Evolutionary conservation across 2,888 invertebrate species (phyloP).

Genomic region (Lycophotia porphyrea): DNA sequence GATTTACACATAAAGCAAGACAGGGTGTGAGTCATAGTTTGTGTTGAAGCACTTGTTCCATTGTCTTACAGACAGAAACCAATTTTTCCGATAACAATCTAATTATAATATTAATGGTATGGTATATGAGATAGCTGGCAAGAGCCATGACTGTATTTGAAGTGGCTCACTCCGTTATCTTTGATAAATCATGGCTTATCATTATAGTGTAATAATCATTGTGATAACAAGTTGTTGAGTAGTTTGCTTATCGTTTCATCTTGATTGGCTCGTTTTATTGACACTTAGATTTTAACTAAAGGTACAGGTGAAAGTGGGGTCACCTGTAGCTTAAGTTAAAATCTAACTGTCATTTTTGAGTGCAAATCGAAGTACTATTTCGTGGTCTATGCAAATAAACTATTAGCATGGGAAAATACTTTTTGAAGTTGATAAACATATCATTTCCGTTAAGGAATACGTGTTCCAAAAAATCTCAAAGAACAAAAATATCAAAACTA

Average conservation of each 20-base stretch:
- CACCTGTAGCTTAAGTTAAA: neutral
- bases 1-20: neutral
- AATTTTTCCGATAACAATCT: slow-evolving; percentile 50
- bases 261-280: slow-evolving; percentile 11
- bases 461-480: neutral
- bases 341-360: neutral
- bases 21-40: neutral
- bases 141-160: slow-evolving; percentile 15
- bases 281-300: neutral
- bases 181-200: slow-evolving; percentile 40
- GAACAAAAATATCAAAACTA: neutral
- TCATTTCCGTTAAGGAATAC: neutral
- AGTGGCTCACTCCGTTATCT: slow-evolving; percentile 53
- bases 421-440: neutral
- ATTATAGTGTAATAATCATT: slow-evolving; percentile 38
- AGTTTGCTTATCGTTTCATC: slow-evolving; percentile 2
- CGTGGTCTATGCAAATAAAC: neutral
- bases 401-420: neutral
- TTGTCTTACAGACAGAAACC: slow-evolving; percentile 22
- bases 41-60: neutral
- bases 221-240: slow-evolving; percentile 22
- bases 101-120: slow-evolving; percentile 28
- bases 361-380: neutral
- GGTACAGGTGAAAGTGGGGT: neutral
- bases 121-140: slow-evolving; percentile 11